Percentiles rank a stretch among this genome's conserved stretches.
These are phyloP conservation scores for Philopotamus ludificatus DNA, from an alignment of 1,140 invertebrate species.

Conservation along the genomic window DNA sequence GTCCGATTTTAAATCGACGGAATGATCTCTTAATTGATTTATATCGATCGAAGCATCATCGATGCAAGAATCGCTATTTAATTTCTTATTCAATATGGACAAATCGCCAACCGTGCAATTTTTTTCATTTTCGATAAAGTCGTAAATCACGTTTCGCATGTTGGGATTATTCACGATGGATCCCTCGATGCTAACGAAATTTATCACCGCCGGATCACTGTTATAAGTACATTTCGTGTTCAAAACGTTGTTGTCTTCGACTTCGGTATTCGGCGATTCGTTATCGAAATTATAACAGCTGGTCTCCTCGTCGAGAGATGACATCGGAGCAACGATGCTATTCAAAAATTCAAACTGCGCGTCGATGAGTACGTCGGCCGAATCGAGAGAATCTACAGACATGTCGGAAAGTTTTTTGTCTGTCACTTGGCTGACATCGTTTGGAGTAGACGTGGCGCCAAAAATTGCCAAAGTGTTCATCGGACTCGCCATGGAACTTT, in stretches of 20 bases:
- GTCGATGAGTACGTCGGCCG: conserved; percentile 33
- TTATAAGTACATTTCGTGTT: background rate
- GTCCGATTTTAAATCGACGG: background rate
- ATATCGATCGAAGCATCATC: background rate
- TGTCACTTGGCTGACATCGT: background rate
- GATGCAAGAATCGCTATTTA: background rate
- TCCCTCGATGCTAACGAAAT: conserved; percentile 6
- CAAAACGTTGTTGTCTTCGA: background rate
- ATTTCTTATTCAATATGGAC: background rate
- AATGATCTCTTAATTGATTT: background rate
- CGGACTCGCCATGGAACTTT: background rate
- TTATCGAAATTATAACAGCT: background rate
- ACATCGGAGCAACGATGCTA: background rate
- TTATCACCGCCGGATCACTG: background rate
- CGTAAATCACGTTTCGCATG: conserved; percentile 16
- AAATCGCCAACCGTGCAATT: background rate
- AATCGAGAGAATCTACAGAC: conserved; percentile 22
- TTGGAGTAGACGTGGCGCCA: conserved; percentile 13
- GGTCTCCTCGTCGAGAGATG: background rate
- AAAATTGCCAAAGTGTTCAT: background rate
- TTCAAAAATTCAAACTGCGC: conserved; percentile 39
- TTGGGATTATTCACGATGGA: background rate
- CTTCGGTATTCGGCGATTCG: background rate
- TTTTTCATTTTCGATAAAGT: conserved; percentile 22
- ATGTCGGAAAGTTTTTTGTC: background rate